A percentile compares a stretch with the other conserved stretches of the same genome.
Conservation (phyloP, 1,140 invertebrate species). For the Lucilia cuprina region DNA sequence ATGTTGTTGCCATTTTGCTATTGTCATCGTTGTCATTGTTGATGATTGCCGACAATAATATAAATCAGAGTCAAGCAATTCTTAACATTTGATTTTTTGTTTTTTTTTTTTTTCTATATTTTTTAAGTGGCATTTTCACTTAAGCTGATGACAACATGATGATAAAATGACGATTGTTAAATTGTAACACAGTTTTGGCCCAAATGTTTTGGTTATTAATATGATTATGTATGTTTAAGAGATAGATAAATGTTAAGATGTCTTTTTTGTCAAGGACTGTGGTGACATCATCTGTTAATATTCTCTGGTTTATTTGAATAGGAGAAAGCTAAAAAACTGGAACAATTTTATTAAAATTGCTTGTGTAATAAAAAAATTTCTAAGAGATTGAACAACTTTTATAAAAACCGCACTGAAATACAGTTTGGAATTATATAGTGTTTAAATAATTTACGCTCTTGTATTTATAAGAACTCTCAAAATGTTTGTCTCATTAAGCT, state of each 20-base stretch:
- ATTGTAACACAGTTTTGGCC: neutral
- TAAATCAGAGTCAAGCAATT: slow-evolving; percentile 22
- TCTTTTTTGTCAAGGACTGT: neutral
- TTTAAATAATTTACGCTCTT: too few relatives aligned
- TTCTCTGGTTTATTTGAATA: too few relatives aligned
- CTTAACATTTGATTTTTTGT: neutral
- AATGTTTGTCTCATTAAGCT: too few relatives aligned
- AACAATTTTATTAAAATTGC: too few relatives aligned
- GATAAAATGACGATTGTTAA: neutral
- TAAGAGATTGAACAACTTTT: too few relatives aligned
- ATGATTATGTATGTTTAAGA: neutral
- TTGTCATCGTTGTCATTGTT: too few relatives aligned
- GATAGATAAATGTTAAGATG: slow-evolving; percentile 1
- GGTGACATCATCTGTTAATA: neutral
- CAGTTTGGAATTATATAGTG: too few relatives aligned
- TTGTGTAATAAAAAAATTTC: too few relatives aligned
- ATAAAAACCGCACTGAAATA: too few relatives aligned
- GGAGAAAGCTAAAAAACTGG: too few relatives aligned
- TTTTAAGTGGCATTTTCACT: slow-evolving; percentile 28
- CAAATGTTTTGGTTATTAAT: slow-evolving; percentile 3
- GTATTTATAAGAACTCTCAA: too few relatives aligned
- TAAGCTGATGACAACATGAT: slow-evolving; percentile 25
- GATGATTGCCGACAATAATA: slow-evolving; percentile 18
- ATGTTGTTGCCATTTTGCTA: neutral
- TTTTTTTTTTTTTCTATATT: neutral